Evolutionary conservation across 2,113 vertebrate genomes (phyloP).

Genomic region (Cheirogaleus medius): DNA sequence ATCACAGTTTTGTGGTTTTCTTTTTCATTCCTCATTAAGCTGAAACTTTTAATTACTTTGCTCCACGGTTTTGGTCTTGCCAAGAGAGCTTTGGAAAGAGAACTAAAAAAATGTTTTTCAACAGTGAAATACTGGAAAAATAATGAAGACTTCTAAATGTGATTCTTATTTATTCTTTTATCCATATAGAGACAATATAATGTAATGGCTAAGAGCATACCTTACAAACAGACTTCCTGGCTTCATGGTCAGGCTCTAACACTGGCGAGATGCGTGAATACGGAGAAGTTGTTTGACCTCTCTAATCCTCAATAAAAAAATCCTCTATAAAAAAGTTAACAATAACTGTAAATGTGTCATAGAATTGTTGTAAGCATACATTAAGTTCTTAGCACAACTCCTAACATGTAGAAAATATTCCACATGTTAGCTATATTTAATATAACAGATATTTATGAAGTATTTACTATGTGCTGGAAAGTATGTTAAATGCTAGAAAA

Average conservation of each 20-base stretch:
- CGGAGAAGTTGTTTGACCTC: background rate
- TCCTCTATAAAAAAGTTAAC: background rate
- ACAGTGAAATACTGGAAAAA: background rate
- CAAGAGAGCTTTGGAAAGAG: background rate
- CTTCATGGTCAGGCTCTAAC: background rate
- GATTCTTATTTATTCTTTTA: background rate
- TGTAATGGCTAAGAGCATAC: background rate
- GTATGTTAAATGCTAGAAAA: constrained; percentile 1
- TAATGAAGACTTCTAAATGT: background rate
- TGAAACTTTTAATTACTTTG: constrained; percentile 10
- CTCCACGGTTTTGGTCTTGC: background rate
- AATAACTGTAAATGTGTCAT: background rate
- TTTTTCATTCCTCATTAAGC: background rate
- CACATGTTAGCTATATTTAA: background rate
- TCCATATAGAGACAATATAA: background rate
- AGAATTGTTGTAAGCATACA: background rate
- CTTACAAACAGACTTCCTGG: background rate
- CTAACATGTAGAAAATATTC: background rate
- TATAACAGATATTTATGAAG: background rate
- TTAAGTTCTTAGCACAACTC: background rate
- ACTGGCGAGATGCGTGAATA: background rate
- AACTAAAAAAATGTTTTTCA: constrained; percentile 4
- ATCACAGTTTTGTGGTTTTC: background rate
- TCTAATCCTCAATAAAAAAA: too few species aligned
- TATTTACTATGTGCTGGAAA: background rate